A percentile compares a stretch with the other conserved stretches of the same genome.
phyloP scores from a whole-genome alignment of 2,113 vertebrate species.

The Xyrauchen texanus region DNA sequence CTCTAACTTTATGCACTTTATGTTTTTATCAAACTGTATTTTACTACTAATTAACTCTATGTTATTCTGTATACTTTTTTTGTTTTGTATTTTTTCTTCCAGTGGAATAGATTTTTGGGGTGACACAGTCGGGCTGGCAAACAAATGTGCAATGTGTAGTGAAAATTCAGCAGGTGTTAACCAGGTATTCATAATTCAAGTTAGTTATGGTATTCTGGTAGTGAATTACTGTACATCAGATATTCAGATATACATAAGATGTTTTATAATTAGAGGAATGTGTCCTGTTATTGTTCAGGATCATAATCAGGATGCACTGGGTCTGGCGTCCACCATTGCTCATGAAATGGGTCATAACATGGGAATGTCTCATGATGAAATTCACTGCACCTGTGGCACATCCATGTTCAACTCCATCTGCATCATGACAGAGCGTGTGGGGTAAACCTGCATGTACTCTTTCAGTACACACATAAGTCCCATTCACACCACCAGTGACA shows the following conservation, averaged over 20 bases:
- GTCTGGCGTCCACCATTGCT: conserved; percentile 85
- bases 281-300: conserved; percentile 71
- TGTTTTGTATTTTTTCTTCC: conserved; percentile 24
- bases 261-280: not conserved
- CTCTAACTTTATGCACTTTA: no score
- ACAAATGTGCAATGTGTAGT: conserved; percentile 83
- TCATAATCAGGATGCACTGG: conserved; percentile 73
- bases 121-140: conserved; percentile 85
- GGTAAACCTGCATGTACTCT: conserved; percentile 65
- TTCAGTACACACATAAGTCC: no score
- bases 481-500: no score
- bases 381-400: conserved; percentile 72
- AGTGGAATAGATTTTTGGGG: conserved; percentile 80
- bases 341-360: conserved; percentile 96
- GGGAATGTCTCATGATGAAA: conserved; percentile 83
- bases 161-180: conserved; percentile 81
- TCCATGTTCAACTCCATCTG: conserved; percentile 65
- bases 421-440: conserved; percentile 81
- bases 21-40: no score
- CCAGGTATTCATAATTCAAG: conserved; percentile 73
- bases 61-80: not conserved
- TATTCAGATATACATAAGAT: not conserved
- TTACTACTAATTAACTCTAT: not conserved
- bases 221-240: no score
- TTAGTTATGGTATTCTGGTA: no score